Evolutionary conservation across 2,797 vertebrate species (phyloP), one percentile per base, ranked within the genome.

Genomic region (Ammospiza maritima): DNA sequence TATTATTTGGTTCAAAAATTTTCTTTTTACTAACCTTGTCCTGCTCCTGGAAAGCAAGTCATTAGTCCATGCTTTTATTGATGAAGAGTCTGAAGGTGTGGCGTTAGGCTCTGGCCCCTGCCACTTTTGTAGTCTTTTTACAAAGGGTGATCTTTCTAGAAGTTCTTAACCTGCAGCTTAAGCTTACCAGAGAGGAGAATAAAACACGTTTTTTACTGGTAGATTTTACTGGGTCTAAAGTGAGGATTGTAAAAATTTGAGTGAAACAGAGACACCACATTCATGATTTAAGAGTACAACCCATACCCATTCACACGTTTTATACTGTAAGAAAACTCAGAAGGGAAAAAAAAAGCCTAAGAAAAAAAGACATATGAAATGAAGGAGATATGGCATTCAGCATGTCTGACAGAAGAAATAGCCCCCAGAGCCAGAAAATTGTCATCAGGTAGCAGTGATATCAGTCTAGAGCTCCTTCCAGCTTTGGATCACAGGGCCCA

Each of bases 361-460:
- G 42, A 76, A 92, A 91, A 94, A 91, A 89, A 76, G 58, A 56
- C 76, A 84, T 72, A 93, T 84, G 93, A 94, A 93, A 81, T 70
- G 79, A 96, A 74, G 81, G 76, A 92, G 93, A 77, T 79, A 92
- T 93, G 77, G 80, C 93, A 93, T 95, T 69, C 88, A 85, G 94
- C 84, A 85, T 96, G 91, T 96, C 91, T 95, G 96, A 96, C 91
- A 96, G 93, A 93, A 96, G 94, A 88, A 94, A 89, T 95, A 93
- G 45, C 85, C 92, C 85, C 67, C 53, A 85, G 94, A 97, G 96
- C 94, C 94, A 96, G 94, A 82, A 96, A 97, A 95, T 97, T 97
- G 96, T 96, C 96, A 96, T 97, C 95, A 86, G 93, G 94, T 94
- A 89, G 93, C 91, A 91, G 61, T 82, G 95, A 86, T 95, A 95